These are phyloP conservation scores for Ferdinandea cuprea DNA, from an alignment of 2,888 invertebrate genomes.

Conservation along the genomic window DNA sequence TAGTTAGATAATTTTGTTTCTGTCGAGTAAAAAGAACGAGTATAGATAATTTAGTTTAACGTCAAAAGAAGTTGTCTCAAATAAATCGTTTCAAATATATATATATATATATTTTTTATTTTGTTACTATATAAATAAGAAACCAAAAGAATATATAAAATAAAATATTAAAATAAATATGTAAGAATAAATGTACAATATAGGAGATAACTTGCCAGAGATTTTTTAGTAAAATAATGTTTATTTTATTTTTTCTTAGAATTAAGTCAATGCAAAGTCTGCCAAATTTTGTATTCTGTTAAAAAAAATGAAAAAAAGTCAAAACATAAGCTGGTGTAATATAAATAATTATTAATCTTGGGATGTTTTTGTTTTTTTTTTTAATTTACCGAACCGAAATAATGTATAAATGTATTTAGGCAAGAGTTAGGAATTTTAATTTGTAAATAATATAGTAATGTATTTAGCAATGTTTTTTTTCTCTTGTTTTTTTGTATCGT, in stretches of 20 bases:
- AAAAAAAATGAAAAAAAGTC: not conserved
- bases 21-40: not conserved
- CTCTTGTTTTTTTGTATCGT: slow-evolving; percentile 35
- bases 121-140: slow-evolving; percentile 22
- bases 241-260: slow-evolving; percentile 6
- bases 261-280: slow-evolving; percentile 14
- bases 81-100: not conserved
- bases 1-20: not conserved
- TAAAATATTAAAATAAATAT: slow-evolving; percentile 21
- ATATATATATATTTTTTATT: too few species aligned
- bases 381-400: slow-evolving; percentile 49
- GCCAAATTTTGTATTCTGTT: not conserved
- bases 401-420: slow-evolving; percentile 33
- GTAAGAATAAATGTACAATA: slow-evolving; percentile 32
- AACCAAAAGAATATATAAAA: slow-evolving; percentile 13
- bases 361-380: slow-evolving; percentile 16
- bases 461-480: slow-evolving; percentile 36
- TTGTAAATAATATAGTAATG: slow-evolving; percentile 26
- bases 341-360: slow-evolving; percentile 22
- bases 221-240: slow-evolving; percentile 12
- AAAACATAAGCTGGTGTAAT: slow-evolving; percentile 28
- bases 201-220: slow-evolving; percentile 56
- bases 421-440: slow-evolving; percentile 35
- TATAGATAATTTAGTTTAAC: slow-evolving; percentile 18
- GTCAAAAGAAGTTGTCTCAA: slow-evolving; percentile 37